Conservation (phyloP, 1,140 invertebrate species). For the Maconellicoccus hirsutus region DNA sequence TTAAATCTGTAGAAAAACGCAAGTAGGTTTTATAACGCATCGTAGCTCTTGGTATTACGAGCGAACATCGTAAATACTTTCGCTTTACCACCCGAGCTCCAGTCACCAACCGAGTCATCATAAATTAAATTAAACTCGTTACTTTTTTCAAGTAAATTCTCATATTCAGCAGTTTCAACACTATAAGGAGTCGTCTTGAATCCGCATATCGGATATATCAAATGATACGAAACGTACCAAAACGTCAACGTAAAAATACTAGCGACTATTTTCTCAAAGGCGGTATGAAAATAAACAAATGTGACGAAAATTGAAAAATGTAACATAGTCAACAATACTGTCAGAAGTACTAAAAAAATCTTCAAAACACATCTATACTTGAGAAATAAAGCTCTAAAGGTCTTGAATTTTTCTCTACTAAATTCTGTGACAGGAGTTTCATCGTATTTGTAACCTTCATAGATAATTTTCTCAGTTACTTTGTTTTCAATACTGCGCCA, state of each 20-base stretch:
- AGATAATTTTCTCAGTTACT: background rate
- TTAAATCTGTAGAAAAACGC: no score
- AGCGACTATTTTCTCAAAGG: background rate
- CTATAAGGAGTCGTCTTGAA: background rate
- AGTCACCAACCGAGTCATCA: background rate
- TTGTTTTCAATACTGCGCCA: background rate
- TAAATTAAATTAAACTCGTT: background rate
- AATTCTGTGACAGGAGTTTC: background rate
- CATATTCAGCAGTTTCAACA: background rate
- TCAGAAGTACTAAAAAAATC: background rate
- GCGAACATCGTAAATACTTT: no score
- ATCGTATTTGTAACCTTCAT: background rate
- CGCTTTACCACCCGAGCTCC: no score
- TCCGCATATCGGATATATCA: background rate
- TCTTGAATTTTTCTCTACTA: background rate
- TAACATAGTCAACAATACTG: background rate
- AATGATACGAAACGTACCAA: background rate
- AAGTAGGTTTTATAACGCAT: no score
- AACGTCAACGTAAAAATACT: background rate
- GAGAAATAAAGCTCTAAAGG: background rate
- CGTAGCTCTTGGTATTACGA: no score
- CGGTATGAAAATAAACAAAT: background rate
- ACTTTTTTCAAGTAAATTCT: background rate
- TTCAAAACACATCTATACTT: background rate
- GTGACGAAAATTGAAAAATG: background rate